Evolutionary conservation across 2,797 vertebrate genomes (phyloP), one percentile per base, ranked within the genome.

Genomic region (Sebastes matsubarae): DNA sequence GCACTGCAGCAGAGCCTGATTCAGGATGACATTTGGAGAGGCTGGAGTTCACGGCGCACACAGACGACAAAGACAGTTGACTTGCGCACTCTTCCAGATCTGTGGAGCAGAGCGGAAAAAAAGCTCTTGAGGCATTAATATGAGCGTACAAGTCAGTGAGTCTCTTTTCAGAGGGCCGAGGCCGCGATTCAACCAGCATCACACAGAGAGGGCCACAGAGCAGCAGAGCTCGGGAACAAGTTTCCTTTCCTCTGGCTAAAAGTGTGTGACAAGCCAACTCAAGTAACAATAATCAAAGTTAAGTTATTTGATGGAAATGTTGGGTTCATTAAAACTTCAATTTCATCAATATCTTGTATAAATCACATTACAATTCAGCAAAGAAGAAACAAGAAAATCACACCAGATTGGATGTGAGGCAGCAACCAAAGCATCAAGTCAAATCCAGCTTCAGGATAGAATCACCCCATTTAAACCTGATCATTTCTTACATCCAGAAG

Each of bases 11-110:
- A 77, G 84, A 86, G 87, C 24, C 80, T 92, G 89, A 93, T 92
- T 87, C 83, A 74, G 78, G 75, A 27, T 88, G 93, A 92, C 92
- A 88, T 89, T 84, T 81, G 84, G 77, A 80, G 77, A 73, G 83
- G 80, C 80, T 68, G 73, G 71, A 81, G 65, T 84, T 81, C 79
- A 81, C 30, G 54, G 76, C 72, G 65, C 73, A 88, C 80, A 79
- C 81, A 90, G 73, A 87, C 20, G 59, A 87, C 79, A 84, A 73
- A 81, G 76, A 78, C 75, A 71, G 73, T 81, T 84, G 79, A 90
- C 71, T 87, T 54, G 78, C 52, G 59, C 69, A 73, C 82, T 73
- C 69, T 71, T 87, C 68, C 84, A 83, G 71, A 86, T 85, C 76
- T 75, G 71, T 75, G 58, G 82, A 88, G 90, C 77, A 72, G 69